phyloP scores from a whole-genome alignment of 2,113 vertebrate species.

The Hyla sarda region DNA sequence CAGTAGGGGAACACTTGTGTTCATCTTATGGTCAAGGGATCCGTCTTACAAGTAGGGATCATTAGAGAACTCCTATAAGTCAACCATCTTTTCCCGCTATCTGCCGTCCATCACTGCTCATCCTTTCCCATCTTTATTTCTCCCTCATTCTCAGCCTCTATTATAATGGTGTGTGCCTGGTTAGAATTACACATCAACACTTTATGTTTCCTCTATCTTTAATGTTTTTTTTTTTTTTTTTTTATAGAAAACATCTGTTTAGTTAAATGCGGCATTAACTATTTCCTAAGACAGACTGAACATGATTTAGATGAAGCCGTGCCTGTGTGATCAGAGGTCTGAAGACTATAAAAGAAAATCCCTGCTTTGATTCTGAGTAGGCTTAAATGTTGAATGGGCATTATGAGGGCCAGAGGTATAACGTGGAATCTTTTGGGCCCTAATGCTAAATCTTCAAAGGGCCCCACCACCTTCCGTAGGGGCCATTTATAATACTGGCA shows the following conservation, averaged over 20 bases:
- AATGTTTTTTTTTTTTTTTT: constrained; percentile 37
- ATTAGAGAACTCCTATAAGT: background rate
- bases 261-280: constrained; percentile 45
- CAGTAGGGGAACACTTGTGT: too few species aligned
- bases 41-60: too few species aligned
- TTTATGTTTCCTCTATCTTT: constrained; percentile 54
- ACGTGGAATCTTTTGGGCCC: background rate
- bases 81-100: background rate
- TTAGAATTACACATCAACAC: constrained; percentile 57
- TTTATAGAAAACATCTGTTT: constrained; percentile 57
- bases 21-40: too few species aligned
- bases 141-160: background rate
- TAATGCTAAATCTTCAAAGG: background rate
- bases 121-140: constrained; percentile 28
- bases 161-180: constrained; percentile 1
- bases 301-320: background rate
- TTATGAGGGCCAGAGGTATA: background rate
- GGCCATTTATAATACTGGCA: background rate
- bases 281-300: constrained; percentile 7
- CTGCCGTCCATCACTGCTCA: constrained; percentile 7
- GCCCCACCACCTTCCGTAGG: background rate
- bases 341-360: background rate
- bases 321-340: constrained; percentile 9
- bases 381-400: background rate
- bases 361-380: background rate